These are phyloP conservation scores for Megamerina dolium DNA, from an alignment of 2,888 invertebrate genomes.

Conservation along the genomic window DNA sequence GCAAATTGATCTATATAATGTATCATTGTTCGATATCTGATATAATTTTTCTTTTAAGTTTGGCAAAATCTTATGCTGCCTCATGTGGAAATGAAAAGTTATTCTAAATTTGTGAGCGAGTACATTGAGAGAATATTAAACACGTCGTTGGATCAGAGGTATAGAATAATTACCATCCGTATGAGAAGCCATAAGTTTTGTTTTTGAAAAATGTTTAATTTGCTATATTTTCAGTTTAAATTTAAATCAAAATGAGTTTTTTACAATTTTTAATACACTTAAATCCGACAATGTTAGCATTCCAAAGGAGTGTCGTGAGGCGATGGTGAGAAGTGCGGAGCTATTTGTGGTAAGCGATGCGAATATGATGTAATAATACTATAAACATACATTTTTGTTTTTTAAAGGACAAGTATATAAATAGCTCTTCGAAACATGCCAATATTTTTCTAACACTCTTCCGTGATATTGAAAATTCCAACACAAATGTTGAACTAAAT, in stretches of 20 bases:
- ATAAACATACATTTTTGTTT: neutral
- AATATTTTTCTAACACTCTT: slow-evolving; percentile 41
- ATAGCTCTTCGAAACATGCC: slow-evolving; percentile 33
- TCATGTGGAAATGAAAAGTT: slow-evolving; percentile 64
- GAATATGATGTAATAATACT: neutral
- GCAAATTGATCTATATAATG: neutral
- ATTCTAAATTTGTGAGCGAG: slow-evolving; percentile 58
- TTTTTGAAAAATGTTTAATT: too few relatives aligned
- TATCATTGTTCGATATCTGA: neutral
- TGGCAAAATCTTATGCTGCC: slow-evolving; percentile 73
- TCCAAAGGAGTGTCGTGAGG: slow-evolving; percentile 36
- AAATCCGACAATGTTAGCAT: slow-evolving; percentile 29
- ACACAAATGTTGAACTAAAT: slow-evolving; percentile 30
- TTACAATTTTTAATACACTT: slow-evolving; percentile 34
- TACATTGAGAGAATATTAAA: slow-evolving; percentile 52
- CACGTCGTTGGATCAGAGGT: slow-evolving; percentile 25
- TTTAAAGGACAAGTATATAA: slow-evolving; percentile 37
- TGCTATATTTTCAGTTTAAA: slow-evolving; percentile 16
- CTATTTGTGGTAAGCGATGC: slow-evolving; percentile 32
- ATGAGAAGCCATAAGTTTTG: too few relatives aligned
- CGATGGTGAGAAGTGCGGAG: slow-evolving; percentile 34
- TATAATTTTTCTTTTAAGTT: slow-evolving; percentile 49
- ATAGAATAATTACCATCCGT: too few relatives aligned
- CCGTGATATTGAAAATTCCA: slow-evolving; percentile 29
- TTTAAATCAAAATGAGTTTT: slow-evolving; percentile 36